phyloP scores from a whole-genome alignment of 2,113 vertebrate genomes.

The Dunckerocampus dactyliophorus region DNA sequence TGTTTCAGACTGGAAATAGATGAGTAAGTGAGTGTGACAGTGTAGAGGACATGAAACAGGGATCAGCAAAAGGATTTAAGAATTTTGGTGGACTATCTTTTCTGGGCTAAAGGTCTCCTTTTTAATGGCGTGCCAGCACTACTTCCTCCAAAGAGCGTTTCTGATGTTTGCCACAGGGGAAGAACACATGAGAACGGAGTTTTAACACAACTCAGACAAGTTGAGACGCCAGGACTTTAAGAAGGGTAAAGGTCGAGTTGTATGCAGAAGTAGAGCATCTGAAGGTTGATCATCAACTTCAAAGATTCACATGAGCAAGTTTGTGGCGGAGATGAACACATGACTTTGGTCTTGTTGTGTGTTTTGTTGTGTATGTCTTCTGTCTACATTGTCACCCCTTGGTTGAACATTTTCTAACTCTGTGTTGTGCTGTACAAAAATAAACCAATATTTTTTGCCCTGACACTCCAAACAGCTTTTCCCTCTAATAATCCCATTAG shows the following conservation, averaged over 20 bases:
- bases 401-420: neutral
- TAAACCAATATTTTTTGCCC: neutral
- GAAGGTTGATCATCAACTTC: neutral
- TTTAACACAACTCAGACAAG: neutral
- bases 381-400: no score
- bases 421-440: no score
- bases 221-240: neutral
- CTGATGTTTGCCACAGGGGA: no score
- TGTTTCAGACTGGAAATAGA: no score
- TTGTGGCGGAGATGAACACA: neutral
- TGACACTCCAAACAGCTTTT: constrained; percentile 11
- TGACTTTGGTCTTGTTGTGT: neutral
- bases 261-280: neutral
- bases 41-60: no score
- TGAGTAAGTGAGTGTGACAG: no score
- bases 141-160: neutral
- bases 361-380: neutral
- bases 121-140: no score
- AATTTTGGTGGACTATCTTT: no score
- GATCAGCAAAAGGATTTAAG: no score
- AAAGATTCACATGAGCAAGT: neutral
- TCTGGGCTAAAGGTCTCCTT: no score
- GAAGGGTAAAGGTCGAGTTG: neutral
- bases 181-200: no score
- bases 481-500: constrained; percentile 23